phyloP scores from a whole-genome alignment of 2,797 vertebrate species.

The Hippoglossus hippoglossus region DNA sequence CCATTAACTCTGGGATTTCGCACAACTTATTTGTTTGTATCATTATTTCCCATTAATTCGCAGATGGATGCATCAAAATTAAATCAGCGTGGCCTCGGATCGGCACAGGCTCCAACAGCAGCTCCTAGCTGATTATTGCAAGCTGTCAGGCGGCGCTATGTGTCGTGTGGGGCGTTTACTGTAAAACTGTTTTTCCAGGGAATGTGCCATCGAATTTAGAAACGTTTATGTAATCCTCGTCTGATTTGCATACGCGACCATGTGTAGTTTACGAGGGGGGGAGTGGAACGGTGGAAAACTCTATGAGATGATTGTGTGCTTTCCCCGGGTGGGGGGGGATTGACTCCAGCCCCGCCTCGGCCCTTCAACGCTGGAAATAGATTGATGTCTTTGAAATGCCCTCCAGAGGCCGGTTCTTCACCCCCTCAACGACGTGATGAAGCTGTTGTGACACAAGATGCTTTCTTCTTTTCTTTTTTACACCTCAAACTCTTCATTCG shows the following conservation, averaged over 20 bases:
- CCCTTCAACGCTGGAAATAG: constrained; percentile 39
- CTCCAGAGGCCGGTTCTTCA: constrained; percentile 45
- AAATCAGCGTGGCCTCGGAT: constrained; percentile 58
- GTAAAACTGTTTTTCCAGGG: constrained; percentile 65
- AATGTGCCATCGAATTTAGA: constrained; percentile 47
- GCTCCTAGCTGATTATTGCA: constrained; percentile 59
- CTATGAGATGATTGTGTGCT: constrained; percentile 51
- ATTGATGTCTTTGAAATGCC: constrained; percentile 75
- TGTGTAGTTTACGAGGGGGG: constrained; percentile 40
- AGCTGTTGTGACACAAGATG: constrained; percentile 12
- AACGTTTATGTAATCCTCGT: constrained; percentile 69
- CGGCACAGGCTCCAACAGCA: constrained; percentile 48
- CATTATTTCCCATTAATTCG: constrained; percentile 61
- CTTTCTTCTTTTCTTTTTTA: constrained; percentile 38
- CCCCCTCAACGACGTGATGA: constrained; percentile 29
- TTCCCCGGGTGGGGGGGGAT: constrained; percentile 31
- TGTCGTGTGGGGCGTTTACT: constrained; percentile 33
- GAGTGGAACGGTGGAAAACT: constrained; percentile 43
- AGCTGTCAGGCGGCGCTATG: constrained; percentile 45
- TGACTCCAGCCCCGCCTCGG: constrained; percentile 31
- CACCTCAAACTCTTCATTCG: constrained; percentile 39
- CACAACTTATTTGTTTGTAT: constrained; percentile 54
- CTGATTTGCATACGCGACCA: constrained; percentile 65
- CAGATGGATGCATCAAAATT: constrained; percentile 69
- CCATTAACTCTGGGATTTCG: constrained; percentile 33